These are phyloP conservation scores for Lampris incognitus DNA, from an alignment of 2,113 vertebrate genomes.

Conservation along the genomic window DNA sequence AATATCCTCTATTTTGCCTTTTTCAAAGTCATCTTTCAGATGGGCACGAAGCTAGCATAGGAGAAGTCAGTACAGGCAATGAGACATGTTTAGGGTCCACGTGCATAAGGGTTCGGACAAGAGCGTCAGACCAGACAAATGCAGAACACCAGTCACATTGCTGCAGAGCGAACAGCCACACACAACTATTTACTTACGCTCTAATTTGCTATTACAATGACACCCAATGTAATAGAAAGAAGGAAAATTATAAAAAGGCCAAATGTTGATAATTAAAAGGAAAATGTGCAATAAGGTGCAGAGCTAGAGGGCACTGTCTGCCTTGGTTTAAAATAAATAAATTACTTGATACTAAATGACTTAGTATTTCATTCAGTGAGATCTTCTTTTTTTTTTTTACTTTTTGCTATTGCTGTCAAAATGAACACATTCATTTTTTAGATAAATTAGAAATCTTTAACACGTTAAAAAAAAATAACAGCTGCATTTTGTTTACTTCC, in stretches of 20 bases:
- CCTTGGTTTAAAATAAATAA: constrained; percentile 17
- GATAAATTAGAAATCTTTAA: too few relatives aligned
- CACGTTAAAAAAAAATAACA: too few relatives aligned
- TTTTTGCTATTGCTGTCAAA: too few relatives aligned
- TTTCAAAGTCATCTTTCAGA: constrained; percentile 1
- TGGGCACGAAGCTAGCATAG: constrained; percentile 43
- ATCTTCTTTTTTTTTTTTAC: too few relatives aligned
- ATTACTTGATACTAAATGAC: not conserved
- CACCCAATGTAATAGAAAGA: constrained; percentile 71
- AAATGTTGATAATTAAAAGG: constrained; percentile 40
- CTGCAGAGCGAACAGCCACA: constrained; percentile 60
- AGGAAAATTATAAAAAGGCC: constrained; percentile 69
- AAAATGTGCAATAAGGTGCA: constrained; percentile 56
- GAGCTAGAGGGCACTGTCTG: constrained; percentile 17
- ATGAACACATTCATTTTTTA: too few relatives aligned
- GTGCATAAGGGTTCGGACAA: constrained; percentile 68
- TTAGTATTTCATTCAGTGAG: not conserved
- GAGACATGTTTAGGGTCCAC: constrained; percentile 67
- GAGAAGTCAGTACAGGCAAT: constrained; percentile 56
- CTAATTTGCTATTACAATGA: constrained; percentile 83
- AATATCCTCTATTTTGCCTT: not conserved
- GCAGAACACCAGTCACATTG: constrained; percentile 64
- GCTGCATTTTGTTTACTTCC: too few relatives aligned
- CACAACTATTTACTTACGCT: constrained; percentile 83
- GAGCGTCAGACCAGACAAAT: constrained; percentile 70